Evolutionary conservation across 1,140 invertebrate genomes (phyloP).

Genomic region (Drosophila orena): DNA sequence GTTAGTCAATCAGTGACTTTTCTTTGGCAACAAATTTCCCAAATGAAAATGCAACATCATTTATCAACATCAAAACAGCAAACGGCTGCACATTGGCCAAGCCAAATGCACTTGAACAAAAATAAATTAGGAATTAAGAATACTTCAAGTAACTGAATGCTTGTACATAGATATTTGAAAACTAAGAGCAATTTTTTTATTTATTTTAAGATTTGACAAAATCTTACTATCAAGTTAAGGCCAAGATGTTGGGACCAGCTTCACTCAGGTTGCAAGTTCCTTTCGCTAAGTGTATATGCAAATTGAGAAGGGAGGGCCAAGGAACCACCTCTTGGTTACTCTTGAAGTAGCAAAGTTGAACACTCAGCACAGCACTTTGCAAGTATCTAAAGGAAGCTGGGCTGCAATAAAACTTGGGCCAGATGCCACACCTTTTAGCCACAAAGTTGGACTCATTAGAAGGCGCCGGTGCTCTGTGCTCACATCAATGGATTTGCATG

Average conservation of each 20-base stretch:
- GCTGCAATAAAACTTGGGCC: constrained; percentile 24
- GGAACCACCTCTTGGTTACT: constrained; percentile 26
- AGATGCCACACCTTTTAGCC: constrained; percentile 54
- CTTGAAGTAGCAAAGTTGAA: constrained; percentile 53
- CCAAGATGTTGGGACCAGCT: too few species aligned
- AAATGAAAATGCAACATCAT: constrained; percentile 83
- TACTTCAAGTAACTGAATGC: not conserved
- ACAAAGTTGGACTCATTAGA: constrained; percentile 71
- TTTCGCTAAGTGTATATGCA: not conserved
- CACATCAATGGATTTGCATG: constrained; percentile 67
- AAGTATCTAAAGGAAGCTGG: constrained; percentile 26
- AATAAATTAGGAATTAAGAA: not conserved
- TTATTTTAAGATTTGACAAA: too few species aligned
- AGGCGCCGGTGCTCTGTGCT: constrained; percentile 38
- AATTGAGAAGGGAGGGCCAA: not conserved
- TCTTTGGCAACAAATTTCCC: constrained; percentile 78
- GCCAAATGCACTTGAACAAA: constrained; percentile 32
- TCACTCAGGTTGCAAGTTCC: too few species aligned
- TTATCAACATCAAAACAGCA: constrained; percentile 79
- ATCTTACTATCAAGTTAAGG: too few species aligned
- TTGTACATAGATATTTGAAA: not conserved
- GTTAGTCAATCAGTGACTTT: constrained; percentile 81
- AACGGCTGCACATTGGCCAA: constrained; percentile 72
- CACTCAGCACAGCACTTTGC: constrained; percentile 30
- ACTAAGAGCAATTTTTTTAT: not conserved